Percentiles rank a stretch among this genome's conserved stretches.
Evolutionary conservation across 2,888 invertebrate genomes (phyloP).

Genomic region (Melieria crassipennis): DNA sequence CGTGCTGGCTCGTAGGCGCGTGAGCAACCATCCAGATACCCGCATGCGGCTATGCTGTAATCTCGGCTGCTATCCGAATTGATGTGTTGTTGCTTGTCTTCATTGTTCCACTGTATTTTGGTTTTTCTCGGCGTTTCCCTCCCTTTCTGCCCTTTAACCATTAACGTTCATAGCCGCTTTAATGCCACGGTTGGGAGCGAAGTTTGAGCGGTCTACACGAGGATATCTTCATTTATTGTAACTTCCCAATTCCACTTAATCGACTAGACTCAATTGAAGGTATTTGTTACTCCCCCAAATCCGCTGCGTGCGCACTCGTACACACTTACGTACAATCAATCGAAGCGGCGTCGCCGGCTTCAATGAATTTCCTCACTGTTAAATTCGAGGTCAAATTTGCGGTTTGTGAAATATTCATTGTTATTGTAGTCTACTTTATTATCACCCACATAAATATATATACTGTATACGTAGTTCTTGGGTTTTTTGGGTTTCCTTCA

Average conservation of each 20-base stretch:
- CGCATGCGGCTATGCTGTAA: constrained; percentile 6
- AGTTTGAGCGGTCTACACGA: background rate
- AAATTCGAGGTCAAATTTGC: constrained; percentile 43
- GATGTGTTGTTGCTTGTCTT: constrained; percentile 21
- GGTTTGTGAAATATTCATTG: constrained; percentile 15
- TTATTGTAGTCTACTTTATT: constrained; percentile 7
- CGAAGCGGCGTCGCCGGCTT: background rate
- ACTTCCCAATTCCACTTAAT: constrained; percentile 14
- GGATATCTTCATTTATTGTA: constrained; percentile 18
- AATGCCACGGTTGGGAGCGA: background rate
- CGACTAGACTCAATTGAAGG: constrained; percentile 21
- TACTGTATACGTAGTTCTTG: too few species aligned
- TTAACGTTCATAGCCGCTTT: constrained; percentile 17
- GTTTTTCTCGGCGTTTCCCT: background rate
- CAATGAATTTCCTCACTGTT: constrained; percentile 39
- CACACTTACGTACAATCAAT: too few species aligned
- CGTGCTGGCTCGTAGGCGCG: constrained; percentile 1
- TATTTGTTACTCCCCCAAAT: constrained; percentile 14
- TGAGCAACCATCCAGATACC: constrained; percentile 8
- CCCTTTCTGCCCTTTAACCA: background rate
- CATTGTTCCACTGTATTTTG: background rate
- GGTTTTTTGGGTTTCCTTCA: too few species aligned
- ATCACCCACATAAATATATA: background rate
- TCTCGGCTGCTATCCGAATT: constrained; percentile 19
- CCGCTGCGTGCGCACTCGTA: too few species aligned